Base-by-base conservation (phyloP, 2,113 vertebrate genomes). In the Sciurus niger region DNA sequence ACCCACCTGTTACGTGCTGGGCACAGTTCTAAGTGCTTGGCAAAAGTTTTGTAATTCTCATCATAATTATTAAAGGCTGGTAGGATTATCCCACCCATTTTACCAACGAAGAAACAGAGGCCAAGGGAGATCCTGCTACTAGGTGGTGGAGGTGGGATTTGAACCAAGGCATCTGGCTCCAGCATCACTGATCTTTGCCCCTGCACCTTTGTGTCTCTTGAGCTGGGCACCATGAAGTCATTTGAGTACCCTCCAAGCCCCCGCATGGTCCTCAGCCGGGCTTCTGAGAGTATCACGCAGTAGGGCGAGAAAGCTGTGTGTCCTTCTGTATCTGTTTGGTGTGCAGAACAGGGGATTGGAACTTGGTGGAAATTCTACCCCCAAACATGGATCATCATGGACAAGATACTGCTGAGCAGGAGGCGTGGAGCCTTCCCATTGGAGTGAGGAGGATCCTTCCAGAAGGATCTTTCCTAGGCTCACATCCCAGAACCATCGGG, bases 181-280 rank as follows among this genome's bases (percentile, higher is more conserved):
- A 34, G 89, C 55, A 46, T 4, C 67, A 55, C 25, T 18, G 48
- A 65, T 40, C 51, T 63, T 24, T 28, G 22, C 24, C 60, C 60
- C 18, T 63, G 60, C 24, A 63, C 60, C 60, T 63, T 25, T 1
- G 3, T 48, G 37, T 2, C 43, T 55, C 68, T 85, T 67, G 76
- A n/a, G 25, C 6, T 78, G 28, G 43, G 2, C 65, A 65, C 11
- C 1, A 4, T 0, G 9, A 53, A 8, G 30, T 1, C 32, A 4
- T n/a, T 0, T 84, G 67, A 37, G 40, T 40, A 24, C 34, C 25
- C 34, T 9, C 22, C 34, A 58, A 53, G 6, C 11, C 51, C 65
- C 43, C 17, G 24, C 12, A 4, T 30, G 11, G 0, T 53, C 34
- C 18, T 70, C 8, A 46, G 37, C 63, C 55, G 77, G 9, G 55